Percentiles rank a stretch among this genome's conserved stretches.
Conservation (phyloP, 2,113 vertebrate genomes). For the Deroptyus accipitrinus region DNA sequence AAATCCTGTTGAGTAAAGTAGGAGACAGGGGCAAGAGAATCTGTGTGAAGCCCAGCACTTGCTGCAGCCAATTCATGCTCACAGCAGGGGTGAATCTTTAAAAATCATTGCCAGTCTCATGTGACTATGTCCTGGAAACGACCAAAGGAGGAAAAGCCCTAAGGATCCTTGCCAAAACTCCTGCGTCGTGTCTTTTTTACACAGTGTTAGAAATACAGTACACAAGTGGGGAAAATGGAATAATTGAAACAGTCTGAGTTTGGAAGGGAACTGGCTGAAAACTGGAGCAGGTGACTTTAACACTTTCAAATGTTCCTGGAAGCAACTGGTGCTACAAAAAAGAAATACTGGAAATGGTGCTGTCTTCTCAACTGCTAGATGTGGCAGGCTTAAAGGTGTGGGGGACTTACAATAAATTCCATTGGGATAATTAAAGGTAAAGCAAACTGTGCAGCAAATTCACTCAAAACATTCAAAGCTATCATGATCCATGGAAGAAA, state of each 20-base stretch:
- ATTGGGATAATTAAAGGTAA: not conserved
- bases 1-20: not conserved
- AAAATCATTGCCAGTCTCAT: not conserved
- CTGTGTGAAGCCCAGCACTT: not conserved
- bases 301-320: conserved; percentile 56
- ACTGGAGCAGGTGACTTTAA: conserved; percentile 8
- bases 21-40: not conserved
- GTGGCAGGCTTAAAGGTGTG: not conserved
- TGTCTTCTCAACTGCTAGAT: not conserved
- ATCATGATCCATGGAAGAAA: not conserved
- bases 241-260: not conserved
- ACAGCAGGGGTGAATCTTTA: not conserved
- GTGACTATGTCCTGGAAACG: conserved; percentile 27
- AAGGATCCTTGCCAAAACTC: conserved; percentile 14
- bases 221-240: conserved; percentile 17
- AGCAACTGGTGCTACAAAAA: not conserved
- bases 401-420: not conserved
- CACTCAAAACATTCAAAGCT: not conserved
- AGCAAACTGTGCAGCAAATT: not conserved
- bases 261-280: conserved; percentile 24
- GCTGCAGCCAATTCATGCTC: not conserved
- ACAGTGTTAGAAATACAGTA: conserved; percentile 16
- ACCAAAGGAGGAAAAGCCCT: conserved; percentile 40
- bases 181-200: not conserved
- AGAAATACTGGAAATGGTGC: not conserved